phyloP scores from a whole-genome alignment of 2,888 invertebrate species.

The Latrodectus elegans region DNA sequence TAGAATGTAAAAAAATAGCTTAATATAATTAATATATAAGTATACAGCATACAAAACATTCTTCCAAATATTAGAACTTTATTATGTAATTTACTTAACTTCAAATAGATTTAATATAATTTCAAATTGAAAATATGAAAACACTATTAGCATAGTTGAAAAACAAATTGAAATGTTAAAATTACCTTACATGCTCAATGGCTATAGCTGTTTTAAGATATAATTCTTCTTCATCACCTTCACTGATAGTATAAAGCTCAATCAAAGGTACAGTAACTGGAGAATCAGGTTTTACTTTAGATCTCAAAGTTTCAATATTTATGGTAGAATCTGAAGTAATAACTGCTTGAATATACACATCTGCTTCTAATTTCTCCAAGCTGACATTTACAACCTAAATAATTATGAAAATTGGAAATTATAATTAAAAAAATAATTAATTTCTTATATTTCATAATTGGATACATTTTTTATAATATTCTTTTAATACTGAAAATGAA shows the following conservation, averaged over 20 bases:
- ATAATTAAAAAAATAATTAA: too few species aligned
- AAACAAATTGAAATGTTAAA: constrained; percentile 7
- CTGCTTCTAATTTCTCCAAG: constrained; percentile 60
- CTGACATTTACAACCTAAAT: constrained; percentile 66
- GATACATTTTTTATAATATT: too few species aligned
- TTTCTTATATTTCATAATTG: too few species aligned
- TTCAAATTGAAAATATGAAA: too few species aligned
- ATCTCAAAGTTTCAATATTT: constrained; percentile 15
- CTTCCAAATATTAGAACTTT: too few species aligned
- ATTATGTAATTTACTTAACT: too few species aligned
- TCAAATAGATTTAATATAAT: too few species aligned
- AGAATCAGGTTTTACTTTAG: constrained; percentile 3
- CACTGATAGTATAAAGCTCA: constrained; percentile 71
- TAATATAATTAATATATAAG: too few species aligned
- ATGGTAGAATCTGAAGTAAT: constrained; percentile 16
- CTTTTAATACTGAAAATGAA: too few species aligned
- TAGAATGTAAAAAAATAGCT: too few species aligned
- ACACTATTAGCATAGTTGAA: too few species aligned
- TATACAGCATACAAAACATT: too few species aligned
- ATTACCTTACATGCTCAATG: constrained; percentile 71
- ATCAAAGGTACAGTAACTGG: constrained; percentile 68
- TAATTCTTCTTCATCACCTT: constrained; percentile 69
- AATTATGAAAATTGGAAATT: background rate
- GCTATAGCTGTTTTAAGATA: constrained; percentile 71
- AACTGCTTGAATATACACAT: constrained; percentile 40